Evolutionary conservation across 2,797 vertebrate genomes (phyloP), one percentile per base, ranked within the genome.

Genomic region (Florisuga fusca): DNA sequence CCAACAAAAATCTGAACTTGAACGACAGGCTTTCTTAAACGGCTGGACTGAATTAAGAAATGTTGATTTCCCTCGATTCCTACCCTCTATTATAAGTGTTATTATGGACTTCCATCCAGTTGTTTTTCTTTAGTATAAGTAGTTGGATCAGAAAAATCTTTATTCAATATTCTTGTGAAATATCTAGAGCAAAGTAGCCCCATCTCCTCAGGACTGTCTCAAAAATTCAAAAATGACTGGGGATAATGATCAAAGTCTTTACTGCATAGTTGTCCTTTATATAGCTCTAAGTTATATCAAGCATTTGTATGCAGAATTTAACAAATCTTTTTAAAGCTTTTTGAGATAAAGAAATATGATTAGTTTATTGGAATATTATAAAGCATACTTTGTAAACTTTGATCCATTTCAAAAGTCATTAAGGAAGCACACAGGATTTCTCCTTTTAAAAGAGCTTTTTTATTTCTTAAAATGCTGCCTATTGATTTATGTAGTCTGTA

Each of bases 291-390:
- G 7, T 63, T 86, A 31, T 6, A 55, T 20, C 7, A 57, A 72
- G 4, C 7, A 22, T 19, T 34, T 84, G 4, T 67, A 46, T 59
- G 63, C 17, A 59, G 7, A 53, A 41, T 14, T 67, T 26, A 66
- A 43, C 53, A 71, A 71, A 2, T 26, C 22, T 31, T 61, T 51
- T 72, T 81, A 3, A 46, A 48, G 15, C 1, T 46, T 68, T 62
- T 54, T 6, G 0, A 1, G 8, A 48, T 51, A 55, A 80, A 67
- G 7, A 4, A 48, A 10, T 20, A 17, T 19, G 3, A 18, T 15
- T 51, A 29, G 2, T 36, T 8, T 74, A 83, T 36, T 67, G 9
- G 71, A 90, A 71, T 29, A 41, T 20, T 59, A 23, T 7, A 41
- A 33, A 87, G 58, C 1, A 7, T 7, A 41, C 10, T 15, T 25